Conservation (phyloP, 23 tunicate genomes). For the Ciona savignyi region DNA sequence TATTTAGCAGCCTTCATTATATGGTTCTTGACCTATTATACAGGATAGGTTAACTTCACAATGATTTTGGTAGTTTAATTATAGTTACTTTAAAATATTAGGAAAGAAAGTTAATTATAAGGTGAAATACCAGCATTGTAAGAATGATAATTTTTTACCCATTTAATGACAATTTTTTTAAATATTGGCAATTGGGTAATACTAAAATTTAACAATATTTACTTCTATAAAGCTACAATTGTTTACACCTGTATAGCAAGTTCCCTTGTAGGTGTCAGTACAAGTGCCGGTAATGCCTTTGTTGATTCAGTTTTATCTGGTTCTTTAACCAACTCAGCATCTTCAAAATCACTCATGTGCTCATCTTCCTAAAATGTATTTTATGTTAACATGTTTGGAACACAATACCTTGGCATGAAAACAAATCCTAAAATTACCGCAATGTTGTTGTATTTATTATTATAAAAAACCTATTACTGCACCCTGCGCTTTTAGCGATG, state of each 20-base stretch:
- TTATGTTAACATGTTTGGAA: neutral
- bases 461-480: no score
- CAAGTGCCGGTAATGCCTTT: conserved; percentile 48
- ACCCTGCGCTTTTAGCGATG: no score
- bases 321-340: conserved; percentile 1
- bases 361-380: neutral
- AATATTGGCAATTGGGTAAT: neutral
- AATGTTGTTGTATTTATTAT: no score
- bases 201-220: no score
- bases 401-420: neutral
- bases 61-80: no score
- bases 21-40: conserved; percentile 59
- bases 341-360: conserved; percentile 24
- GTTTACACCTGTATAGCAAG: conserved; percentile 69
- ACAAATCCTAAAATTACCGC: no score
- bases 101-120: no score
- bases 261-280: conserved; percentile 88
- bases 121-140: no score
- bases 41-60: neutral
- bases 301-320: conserved; percentile 1
- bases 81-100: no score
- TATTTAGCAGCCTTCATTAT: conserved; percentile 51
- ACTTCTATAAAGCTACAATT: no score
- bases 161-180: neutral
- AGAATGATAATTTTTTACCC: no score